Evolutionary conservation across 2,888 invertebrate genomes (phyloP).

Genomic region (Phrixothrix hirtus): DNA sequence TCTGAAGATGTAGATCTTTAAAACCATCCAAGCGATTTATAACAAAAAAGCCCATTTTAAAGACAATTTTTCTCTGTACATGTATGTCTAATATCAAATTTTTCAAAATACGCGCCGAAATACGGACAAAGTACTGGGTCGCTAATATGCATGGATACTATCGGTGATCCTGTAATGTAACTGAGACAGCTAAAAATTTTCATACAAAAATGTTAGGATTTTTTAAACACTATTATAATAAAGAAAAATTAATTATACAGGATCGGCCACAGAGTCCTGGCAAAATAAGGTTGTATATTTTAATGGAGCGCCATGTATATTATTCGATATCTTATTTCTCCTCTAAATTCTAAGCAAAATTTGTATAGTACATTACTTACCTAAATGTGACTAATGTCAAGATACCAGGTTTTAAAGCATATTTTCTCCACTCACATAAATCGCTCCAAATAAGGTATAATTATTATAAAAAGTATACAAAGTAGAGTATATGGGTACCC

Average conservation of each 20-base stretch:
- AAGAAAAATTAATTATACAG: background rate
- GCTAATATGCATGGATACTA: background rate
- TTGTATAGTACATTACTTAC: background rate
- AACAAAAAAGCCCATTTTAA: too few species aligned
- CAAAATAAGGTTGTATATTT: background rate
- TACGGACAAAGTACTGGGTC: too few species aligned
- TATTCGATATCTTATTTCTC: background rate
- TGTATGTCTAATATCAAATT: too few species aligned
- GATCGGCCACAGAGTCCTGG: background rate
- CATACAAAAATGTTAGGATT: background rate
- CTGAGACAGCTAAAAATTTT: background rate
- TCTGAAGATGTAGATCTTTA: too few species aligned
- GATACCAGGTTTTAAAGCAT: background rate
- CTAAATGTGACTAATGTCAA: background rate
- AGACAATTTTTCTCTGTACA: too few species aligned
- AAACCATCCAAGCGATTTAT: too few species aligned
- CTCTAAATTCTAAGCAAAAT: background rate
- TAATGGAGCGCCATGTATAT: background rate
- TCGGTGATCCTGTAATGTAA: background rate
- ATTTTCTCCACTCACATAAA: too few species aligned
- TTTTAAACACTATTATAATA: background rate
- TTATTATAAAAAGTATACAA: too few species aligned
- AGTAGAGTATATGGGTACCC: too few species aligned
- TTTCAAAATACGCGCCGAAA: too few species aligned
- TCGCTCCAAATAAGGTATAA: too few species aligned